Conservation (phyloP, 2,113 vertebrate species). For the Otus sunia region DNA sequence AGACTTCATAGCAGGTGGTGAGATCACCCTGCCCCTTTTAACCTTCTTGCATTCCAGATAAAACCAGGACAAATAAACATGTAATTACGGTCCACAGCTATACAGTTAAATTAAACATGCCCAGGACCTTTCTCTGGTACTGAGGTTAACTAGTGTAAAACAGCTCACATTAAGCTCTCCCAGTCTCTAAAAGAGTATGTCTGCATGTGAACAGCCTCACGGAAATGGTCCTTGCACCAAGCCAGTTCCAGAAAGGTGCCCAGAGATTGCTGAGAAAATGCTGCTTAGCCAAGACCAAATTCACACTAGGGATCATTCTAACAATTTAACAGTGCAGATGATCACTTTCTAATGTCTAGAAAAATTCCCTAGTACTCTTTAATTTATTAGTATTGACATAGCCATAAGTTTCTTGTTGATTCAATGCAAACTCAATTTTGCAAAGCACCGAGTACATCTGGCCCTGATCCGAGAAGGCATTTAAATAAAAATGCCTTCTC, state of each 20-base stretch:
- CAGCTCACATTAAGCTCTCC: not conserved
- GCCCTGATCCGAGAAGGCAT: not conserved
- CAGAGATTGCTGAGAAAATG: not conserved
- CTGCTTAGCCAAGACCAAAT: not conserved
- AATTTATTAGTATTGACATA: slow-evolving; percentile 10
- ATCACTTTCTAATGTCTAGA: not conserved
- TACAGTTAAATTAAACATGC: not conserved
- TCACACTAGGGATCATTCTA: not conserved
- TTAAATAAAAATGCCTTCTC: not conserved
- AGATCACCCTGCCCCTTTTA: not conserved
- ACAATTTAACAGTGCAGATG: not conserved
- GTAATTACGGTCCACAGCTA: not conserved
- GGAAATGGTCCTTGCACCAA: not conserved
- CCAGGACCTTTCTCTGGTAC: not conserved
- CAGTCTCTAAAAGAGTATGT: not conserved
- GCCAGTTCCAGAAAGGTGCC: not conserved
- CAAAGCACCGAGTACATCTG: not conserved
- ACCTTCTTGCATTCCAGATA: not conserved
- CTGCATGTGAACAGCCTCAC: not conserved
- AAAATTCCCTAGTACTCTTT: not conserved
- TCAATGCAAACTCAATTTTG: not conserved
- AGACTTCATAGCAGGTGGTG: not conserved
- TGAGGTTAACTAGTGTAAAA: not conserved
- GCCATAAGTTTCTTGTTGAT: not conserved
- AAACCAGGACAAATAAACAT: not conserved